These are phyloP conservation scores for Tapera naevia DNA, from an alignment of 2,797 vertebrate species.

Conservation along the genomic window DNA sequence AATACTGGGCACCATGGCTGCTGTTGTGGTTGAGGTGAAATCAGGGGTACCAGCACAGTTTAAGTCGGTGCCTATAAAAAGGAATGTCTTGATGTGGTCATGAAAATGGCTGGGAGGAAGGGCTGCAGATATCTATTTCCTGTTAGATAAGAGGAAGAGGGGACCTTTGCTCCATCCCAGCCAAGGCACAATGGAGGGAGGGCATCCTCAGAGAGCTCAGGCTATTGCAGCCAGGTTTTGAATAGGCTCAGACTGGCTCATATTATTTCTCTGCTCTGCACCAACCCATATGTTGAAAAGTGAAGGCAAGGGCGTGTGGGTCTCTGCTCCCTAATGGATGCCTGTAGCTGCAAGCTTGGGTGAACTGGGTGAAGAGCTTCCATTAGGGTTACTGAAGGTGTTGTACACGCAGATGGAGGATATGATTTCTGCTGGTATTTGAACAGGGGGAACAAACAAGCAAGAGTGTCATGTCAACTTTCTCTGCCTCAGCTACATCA, in stretches of 20 bases:
- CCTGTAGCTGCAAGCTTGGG: neutral
- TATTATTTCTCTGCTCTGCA: neutral
- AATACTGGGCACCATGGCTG: neutral
- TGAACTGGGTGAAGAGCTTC: neutral
- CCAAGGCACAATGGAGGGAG: conserved; percentile 31
- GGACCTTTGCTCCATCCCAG: conserved; percentile 39
- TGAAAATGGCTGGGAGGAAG: conserved; percentile 38
- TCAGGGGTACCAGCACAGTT: neutral
- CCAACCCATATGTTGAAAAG: neutral
- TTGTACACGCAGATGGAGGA: neutral
- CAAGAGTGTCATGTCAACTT: neutral
- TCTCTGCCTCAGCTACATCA: neutral
- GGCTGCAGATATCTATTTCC: conserved; percentile 39
- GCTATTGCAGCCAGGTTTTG: neutral
- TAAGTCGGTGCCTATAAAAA: neutral
- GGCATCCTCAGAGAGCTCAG: neutral
- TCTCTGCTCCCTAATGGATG: neutral
- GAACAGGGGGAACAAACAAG: neutral
- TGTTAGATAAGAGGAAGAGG: conserved; percentile 18
- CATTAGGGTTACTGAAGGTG: rapidly evolving
- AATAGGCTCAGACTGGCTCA: neutral
- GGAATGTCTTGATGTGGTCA: neutral
- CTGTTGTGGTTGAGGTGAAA: neutral
- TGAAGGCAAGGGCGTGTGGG: neutral
- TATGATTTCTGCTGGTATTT: neutral